These are phyloP conservation scores for Aphis craccivora DNA, from an alignment of 1,140 invertebrate genomes.

Conservation along the genomic window DNA sequence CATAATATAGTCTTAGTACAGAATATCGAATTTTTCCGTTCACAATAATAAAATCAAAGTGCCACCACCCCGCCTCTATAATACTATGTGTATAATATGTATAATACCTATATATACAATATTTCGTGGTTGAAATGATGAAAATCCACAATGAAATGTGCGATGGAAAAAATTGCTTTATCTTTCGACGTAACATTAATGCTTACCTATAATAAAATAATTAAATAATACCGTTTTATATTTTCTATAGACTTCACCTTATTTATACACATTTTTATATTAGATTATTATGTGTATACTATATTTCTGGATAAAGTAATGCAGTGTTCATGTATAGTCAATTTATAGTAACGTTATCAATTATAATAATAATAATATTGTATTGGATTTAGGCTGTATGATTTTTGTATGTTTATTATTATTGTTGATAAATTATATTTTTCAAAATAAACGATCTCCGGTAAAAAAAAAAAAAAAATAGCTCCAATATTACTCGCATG, in stretches of 20 bases:
- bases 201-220: not conserved
- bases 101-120: not conserved
- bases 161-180: not conserved
- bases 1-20: not conserved
- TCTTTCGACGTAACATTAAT: not conserved
- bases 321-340: too few species aligned
- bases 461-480: not conserved
- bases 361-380: not conserved
- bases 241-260: not conserved
- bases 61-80: not conserved
- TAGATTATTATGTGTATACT: too few species aligned
- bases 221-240: not conserved
- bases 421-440: not conserved
- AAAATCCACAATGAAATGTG: not conserved
- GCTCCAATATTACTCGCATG: not conserved
- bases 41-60: not conserved
- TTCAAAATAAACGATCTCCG: not conserved
- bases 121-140: not conserved
- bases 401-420: not conserved
- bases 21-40: not conserved
- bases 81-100: not conserved
- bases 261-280: not conserved
- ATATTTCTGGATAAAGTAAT: not conserved
- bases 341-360: too few species aligned
- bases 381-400: not conserved